Percentiles rank a stretch among this genome's conserved stretches.
These are phyloP conservation scores for Euleptes europaea DNA, from an alignment of 2,113 vertebrate genomes.

Conservation along the genomic window DNA sequence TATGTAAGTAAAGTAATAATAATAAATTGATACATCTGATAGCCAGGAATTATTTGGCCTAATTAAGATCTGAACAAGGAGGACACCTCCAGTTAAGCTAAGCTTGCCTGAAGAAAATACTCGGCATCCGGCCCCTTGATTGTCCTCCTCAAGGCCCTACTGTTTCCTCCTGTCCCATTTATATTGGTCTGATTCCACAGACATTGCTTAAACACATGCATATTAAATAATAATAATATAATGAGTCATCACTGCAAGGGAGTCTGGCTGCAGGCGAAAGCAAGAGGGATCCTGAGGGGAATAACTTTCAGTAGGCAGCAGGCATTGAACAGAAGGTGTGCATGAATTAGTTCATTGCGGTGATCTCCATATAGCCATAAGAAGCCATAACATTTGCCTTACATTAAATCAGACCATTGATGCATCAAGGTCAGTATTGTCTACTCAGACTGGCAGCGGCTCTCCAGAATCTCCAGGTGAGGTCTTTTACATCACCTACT, in stretches of 20 bases:
- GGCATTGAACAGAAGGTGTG: constrained; percentile 52
- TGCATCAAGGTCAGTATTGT: too few relatives aligned
- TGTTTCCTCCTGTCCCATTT: not conserved
- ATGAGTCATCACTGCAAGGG: constrained; percentile 61
- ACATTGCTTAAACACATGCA: constrained; percentile 37
- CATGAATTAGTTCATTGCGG: too few relatives aligned
- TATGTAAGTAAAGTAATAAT: too few relatives aligned
- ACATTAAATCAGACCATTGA: too few relatives aligned
- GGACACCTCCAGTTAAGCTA: not conserved
- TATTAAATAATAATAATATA: constrained; percentile 52
- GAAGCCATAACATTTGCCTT: too few relatives aligned
- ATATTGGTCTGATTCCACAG: constrained; percentile 37
- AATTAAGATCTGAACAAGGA: not conserved
- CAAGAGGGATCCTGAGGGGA: constrained; percentile 46
- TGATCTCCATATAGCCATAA: too few relatives aligned
- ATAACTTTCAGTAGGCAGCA: constrained; percentile 48
- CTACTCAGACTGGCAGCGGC: too few relatives aligned
- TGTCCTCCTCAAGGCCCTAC: not conserved
- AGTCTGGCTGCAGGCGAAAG: constrained; percentile 53
- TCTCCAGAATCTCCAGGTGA: too few relatives aligned
- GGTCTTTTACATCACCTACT: too few relatives aligned
- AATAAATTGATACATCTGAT: not conserved
- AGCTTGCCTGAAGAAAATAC: not conserved
- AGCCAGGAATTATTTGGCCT: not conserved
- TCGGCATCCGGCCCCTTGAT: rapidly evolving